Evolutionary conservation across 2,888 invertebrate genomes (phyloP), one percentile per base, ranked within the genome.

Genomic region (Molanna angustata): DNA sequence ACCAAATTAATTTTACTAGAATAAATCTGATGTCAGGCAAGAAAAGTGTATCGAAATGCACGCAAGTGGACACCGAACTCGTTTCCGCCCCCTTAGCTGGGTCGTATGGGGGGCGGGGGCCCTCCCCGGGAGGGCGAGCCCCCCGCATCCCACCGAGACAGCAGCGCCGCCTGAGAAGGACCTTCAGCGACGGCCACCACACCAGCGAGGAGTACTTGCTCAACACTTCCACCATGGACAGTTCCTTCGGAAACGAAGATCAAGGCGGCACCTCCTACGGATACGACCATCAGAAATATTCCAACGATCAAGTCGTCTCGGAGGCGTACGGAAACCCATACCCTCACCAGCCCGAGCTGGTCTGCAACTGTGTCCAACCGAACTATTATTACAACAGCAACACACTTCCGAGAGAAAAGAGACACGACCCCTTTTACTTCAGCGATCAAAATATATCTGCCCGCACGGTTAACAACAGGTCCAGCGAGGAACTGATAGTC

Each of bases 11-110:
- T 22, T n/a, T 35, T n/a, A 35, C n/a, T 31, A 14, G 22, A 14
- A 16, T 44, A 27, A 40, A 19, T 74, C 75, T 75, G 69, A 49
- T 72, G 72, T 60, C 62, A 65, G 52, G 42, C 42, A 53, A 47
- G 53, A 61, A 57, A 45, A 49, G 31, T 27, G 57, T 48, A 40
- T 59, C 59, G 42, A 59, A 59, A 59, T 56, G 56, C 47, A 59
- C 59, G 41, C 59, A 59, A 52, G 59, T 59, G 52, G 59, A 59
- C 45, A 57, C 59, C 18, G 59, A 59, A 40, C 53, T 59, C 27
- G 57, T 57, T 20, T 53, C 58, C 40, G 47, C 55, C 22, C 42
- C 54, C 4, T 42, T 43, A 18, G 41, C 47, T 4, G 37, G 43
- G 14, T 20, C 35, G 14, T 27, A 41, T 9, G 45, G 42, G 13